Evolutionary conservation across 2,797 vertebrate species (phyloP).

Genomic region (Bradypus variegatus): DNA sequence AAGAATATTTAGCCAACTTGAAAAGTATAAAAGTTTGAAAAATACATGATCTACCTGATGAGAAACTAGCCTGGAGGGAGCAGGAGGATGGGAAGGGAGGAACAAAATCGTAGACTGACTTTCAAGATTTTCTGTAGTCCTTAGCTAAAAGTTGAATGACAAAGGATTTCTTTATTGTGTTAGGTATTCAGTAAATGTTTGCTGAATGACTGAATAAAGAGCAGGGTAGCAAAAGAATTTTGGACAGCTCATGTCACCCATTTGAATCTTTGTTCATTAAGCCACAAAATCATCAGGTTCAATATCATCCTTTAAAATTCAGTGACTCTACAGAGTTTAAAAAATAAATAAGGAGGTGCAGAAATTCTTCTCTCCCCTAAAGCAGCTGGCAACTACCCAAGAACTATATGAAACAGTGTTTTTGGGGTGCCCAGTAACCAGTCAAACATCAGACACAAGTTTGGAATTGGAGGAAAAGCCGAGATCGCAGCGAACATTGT

Average conservation of each 20-base stretch:
- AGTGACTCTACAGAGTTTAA: no score
- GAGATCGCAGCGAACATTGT: no score
- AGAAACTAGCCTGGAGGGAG: not conserved
- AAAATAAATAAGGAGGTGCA: no score
- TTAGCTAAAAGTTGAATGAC: slow-evolving; percentile 6
- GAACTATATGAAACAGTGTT: no score
- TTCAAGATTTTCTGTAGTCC: not conserved
- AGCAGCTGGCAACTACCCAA: no score
- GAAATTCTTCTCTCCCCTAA: no score
- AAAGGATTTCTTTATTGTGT: not conserved
- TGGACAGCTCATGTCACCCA: not conserved
- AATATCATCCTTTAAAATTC: not conserved
- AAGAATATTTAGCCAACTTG: slow-evolving; percentile 25
- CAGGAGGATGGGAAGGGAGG: not conserved
- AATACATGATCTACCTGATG: not conserved
- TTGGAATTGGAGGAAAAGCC: no score
- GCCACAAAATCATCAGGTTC: slow-evolving; percentile 1
- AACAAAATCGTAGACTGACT: not conserved
- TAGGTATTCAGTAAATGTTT: not conserved
- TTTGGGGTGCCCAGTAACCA: no score
- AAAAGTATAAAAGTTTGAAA: slow-evolving; percentile 12
- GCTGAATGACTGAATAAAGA: not conserved
- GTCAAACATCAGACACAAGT: no score
- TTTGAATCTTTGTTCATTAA: slow-evolving; percentile 8
- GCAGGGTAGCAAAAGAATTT: not conserved